These are phyloP conservation scores for Myathropa florea DNA, from an alignment of 2,888 invertebrate species.

Conservation along the genomic window DNA sequence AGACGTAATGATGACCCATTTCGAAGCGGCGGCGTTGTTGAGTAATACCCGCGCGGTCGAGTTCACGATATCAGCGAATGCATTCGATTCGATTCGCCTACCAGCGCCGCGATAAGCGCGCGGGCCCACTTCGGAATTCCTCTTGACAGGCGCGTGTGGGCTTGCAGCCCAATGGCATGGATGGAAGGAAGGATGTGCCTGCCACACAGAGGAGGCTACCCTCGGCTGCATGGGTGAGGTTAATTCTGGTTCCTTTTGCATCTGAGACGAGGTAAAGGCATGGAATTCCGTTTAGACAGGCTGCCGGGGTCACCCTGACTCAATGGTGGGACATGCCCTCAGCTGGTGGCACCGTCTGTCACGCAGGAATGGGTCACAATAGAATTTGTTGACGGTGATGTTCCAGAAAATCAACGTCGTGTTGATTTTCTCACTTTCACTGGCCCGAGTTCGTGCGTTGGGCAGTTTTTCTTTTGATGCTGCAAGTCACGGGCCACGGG, in stretches of 20 bases:
- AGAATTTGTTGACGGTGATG: neutral
- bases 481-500: neutral
- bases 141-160: constrained; percentile 38
- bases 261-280: too few species aligned
- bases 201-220: constrained; percentile 33
- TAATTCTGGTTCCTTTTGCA: constrained; percentile 43
- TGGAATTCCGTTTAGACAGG: too few species aligned
- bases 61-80: constrained; percentile 29
- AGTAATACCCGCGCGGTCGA: constrained; percentile 37
- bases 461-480: neutral
- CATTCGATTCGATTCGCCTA: constrained; percentile 52
- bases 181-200: constrained; percentile 50
- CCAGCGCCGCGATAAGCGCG: constrained; percentile 28
- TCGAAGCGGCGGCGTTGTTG: constrained; percentile 33
- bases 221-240: constrained; percentile 58
- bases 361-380: neutral
- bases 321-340: neutral
- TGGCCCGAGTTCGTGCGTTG: neutral
- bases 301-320: too few species aligned
- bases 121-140: constrained; percentile 15
- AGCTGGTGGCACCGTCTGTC: neutral
- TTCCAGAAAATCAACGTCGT: neutral
- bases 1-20: constrained; percentile 51
- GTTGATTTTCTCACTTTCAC: neutral
- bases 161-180: neutral